Conservation (phyloP, 2,888 invertebrate species). For the Pterostichus madidus region DNA sequence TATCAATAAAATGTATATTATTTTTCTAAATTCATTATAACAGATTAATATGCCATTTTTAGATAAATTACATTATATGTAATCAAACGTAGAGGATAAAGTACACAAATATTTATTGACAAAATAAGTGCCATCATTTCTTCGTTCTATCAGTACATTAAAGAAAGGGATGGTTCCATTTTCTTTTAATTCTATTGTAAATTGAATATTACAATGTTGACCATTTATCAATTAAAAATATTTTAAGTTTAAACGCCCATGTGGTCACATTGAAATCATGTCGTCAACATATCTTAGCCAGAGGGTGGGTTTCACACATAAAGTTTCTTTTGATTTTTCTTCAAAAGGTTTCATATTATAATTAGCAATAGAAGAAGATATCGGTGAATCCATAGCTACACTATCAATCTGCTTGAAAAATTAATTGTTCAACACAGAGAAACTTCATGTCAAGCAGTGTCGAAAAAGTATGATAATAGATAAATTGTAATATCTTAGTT, state of each 20-base stretch:
- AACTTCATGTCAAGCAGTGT: too few relatives aligned
- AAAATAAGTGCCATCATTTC: neutral
- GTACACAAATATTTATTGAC: too few relatives aligned
- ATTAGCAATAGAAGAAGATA: constrained; percentile 4
- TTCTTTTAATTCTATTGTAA: neutral
- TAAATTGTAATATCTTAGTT: too few relatives aligned
- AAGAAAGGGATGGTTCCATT: neutral
- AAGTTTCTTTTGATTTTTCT: neutral
- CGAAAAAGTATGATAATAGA: too few relatives aligned
- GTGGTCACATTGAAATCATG: neutral
- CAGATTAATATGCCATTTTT: too few relatives aligned
- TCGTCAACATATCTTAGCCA: constrained; percentile 6
- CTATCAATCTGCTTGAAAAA: too few relatives aligned
- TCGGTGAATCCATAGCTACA: neutral
- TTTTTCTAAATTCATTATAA: too few relatives aligned
- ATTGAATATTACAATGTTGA: neutral
- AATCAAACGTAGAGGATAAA: too few relatives aligned
- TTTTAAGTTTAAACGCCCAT: neutral
- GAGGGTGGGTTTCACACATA: neutral
- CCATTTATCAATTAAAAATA: neutral
- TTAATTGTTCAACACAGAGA: too few relatives aligned
- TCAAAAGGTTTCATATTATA: neutral
- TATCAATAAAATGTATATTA: too few relatives aligned
- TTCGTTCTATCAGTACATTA: neutral
- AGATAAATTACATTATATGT: too few relatives aligned